A percentile compares a stretch with the other conserved stretches of the same genome.
phyloP scores from a whole-genome alignment of 2,888 invertebrate species.

The Halictus ligatus region DNA sequence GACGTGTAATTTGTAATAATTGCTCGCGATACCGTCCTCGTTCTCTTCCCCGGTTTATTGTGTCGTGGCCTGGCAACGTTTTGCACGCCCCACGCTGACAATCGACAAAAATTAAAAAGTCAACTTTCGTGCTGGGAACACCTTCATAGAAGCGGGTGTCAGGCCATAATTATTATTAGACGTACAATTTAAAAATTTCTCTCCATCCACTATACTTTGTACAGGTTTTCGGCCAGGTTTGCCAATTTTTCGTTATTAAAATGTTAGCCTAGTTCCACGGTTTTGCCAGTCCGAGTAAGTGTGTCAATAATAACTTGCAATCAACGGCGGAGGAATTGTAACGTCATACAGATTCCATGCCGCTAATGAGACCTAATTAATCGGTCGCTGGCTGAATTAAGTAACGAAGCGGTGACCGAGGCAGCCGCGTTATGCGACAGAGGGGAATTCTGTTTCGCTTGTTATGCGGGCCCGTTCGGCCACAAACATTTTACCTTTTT shows the following conservation, averaged over 20 bases:
- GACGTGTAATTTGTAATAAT: not conserved
- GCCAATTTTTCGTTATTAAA: not conserved
- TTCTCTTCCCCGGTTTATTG: not conserved
- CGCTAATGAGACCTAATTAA: slow-evolving; percentile 46
- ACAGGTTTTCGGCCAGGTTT: too few species aligned
- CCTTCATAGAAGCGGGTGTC: too few species aligned
- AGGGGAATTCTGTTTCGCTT: slow-evolving; percentile 22
- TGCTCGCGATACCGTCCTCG: not conserved
- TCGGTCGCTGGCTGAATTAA: slow-evolving; percentile 42
- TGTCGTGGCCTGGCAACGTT: not conserved
- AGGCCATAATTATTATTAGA: too few species aligned
- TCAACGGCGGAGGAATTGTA: slow-evolving; percentile 3
- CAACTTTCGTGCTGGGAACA: not conserved
- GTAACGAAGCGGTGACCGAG: slow-evolving; percentile 18
- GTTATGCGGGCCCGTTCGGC: slow-evolving; percentile 3
- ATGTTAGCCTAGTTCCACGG: not conserved
- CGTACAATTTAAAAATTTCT: too few species aligned
- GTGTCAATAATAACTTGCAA: not conserved
- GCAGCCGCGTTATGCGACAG: slow-evolving; percentile 34
- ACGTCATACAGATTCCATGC: slow-evolving; percentile 6
- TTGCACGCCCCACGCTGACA: not conserved
- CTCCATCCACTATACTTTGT: too few species aligned
- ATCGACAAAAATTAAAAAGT: not conserved
- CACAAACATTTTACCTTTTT: slow-evolving; percentile 21
- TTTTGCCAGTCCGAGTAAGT: not conserved